Conservation (phyloP, 2,113 vertebrate genomes). For the Myiagra hebetior region DNA sequence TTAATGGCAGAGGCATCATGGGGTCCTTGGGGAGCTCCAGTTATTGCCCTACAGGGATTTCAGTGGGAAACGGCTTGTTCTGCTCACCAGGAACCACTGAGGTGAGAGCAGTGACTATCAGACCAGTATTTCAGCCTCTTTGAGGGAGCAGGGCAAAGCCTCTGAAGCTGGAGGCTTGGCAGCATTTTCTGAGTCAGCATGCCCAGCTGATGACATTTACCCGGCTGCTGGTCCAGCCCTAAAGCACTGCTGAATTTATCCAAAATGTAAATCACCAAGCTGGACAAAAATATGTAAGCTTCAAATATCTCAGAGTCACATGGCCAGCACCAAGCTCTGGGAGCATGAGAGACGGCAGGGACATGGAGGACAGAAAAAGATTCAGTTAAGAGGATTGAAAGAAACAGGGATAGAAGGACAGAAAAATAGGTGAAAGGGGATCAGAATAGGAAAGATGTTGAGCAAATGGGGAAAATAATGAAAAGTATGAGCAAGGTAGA, state of each 20-base stretch:
- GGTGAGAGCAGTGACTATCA: background rate
- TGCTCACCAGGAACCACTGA: background rate
- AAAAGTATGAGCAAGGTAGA: background rate
- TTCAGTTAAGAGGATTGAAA: background rate
- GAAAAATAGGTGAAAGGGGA: background rate
- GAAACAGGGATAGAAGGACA: background rate
- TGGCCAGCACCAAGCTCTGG: background rate
- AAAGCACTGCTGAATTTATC: background rate
- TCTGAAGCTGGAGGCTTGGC: background rate
- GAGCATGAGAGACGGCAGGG: background rate
- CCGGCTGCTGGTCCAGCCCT: background rate
- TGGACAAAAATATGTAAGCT: background rate
- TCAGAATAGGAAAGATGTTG: background rate
- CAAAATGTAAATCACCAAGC: background rate
- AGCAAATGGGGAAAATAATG: background rate
- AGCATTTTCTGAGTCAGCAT: background rate
- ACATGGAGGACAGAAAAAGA: background rate
- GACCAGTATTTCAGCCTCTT: background rate
- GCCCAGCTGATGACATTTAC: conserved; percentile 16
- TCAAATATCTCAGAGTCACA: background rate
- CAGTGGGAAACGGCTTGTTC: background rate
- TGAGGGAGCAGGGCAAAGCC: background rate
- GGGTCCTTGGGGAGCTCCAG: background rate
- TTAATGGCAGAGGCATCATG: background rate
- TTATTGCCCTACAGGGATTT: background rate